These are phyloP conservation scores for Ia io DNA, from an alignment of 2,113 vertebrate species.

Conservation along the genomic window DNA sequence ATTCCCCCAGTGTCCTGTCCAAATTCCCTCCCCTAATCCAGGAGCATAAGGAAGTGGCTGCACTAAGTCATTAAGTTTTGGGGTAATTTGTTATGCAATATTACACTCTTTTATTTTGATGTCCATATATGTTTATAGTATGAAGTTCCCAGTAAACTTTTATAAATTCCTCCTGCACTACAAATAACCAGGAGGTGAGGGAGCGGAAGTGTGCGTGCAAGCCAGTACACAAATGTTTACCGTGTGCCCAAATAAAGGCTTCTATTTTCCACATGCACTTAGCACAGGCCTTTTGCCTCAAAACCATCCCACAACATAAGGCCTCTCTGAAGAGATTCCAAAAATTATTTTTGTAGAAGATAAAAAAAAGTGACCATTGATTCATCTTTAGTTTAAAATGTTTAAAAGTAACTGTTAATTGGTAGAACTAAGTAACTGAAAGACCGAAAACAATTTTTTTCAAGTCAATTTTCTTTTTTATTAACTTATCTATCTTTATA, in stretches of 20 bases:
- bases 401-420: constrained; percentile 31
- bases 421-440: not conserved
- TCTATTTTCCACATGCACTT: not conserved
- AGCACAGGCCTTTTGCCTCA: not conserved
- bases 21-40: not conserved
- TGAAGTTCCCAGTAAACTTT: not conserved
- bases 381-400: not conserved
- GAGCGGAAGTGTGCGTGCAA: not conserved
- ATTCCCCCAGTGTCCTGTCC: not conserved
- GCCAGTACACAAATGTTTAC: not conserved
- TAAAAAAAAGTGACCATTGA: not conserved
- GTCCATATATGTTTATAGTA: not conserved
- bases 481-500: not conserved
- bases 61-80: not conserved
- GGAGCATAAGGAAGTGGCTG: not conserved
- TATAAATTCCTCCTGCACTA: not conserved
- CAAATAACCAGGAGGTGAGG: not conserved
- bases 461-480: not conserved
- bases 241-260: not conserved
- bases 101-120: not conserved
- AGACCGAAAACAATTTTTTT: not conserved
- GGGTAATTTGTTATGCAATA: not conserved
- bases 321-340: not conserved
- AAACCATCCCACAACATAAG: not conserved
- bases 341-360: not conserved